A percentile compares a stretch with the other conserved stretches of the same genome.
phyloP scores from a whole-genome alignment of 2,113 vertebrate species.

The Loxodonta africana region DNA sequence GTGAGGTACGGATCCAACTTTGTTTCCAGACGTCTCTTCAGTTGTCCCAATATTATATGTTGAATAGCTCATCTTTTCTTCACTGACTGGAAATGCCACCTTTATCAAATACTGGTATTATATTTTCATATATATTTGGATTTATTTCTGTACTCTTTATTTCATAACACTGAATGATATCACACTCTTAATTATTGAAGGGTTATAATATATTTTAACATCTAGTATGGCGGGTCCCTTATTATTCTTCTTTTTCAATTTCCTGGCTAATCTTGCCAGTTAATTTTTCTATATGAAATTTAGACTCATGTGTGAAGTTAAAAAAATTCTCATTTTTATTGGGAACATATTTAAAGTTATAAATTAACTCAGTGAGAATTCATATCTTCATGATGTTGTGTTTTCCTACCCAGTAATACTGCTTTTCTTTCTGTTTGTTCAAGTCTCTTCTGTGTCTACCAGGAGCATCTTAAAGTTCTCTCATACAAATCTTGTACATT shows the following conservation, averaged over 20 bases:
- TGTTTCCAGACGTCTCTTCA: background rate
- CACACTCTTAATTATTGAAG: background rate
- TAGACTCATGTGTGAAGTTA: conserved; percentile 61
- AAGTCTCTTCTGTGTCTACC: background rate
- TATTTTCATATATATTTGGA: background rate
- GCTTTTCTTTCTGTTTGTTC: conserved; percentile 61
- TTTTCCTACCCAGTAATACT: conserved; percentile 33
- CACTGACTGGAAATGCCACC: background rate
- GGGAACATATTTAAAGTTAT: conserved; percentile 71
- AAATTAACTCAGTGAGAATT: conserved; percentile 77
- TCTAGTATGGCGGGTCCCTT: background rate
- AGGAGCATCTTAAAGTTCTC: conserved; percentile 23
- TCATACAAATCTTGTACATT: background rate
- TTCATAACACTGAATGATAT: background rate
- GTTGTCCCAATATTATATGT: background rate
- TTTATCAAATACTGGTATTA: background rate
- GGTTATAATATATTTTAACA: conserved; percentile 48
- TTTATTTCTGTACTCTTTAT: background rate
- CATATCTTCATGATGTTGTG: conserved; percentile 69
- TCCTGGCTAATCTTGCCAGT: conserved; percentile 42
- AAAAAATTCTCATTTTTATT: conserved; percentile 66
- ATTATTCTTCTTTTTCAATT: conserved; percentile 13
- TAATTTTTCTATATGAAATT: conserved; percentile 78
- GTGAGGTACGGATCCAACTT: background rate
- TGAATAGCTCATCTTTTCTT: background rate